Conservation (phyloP, 2,888 invertebrate species). For the Drosophila setosimentum region DNA sequence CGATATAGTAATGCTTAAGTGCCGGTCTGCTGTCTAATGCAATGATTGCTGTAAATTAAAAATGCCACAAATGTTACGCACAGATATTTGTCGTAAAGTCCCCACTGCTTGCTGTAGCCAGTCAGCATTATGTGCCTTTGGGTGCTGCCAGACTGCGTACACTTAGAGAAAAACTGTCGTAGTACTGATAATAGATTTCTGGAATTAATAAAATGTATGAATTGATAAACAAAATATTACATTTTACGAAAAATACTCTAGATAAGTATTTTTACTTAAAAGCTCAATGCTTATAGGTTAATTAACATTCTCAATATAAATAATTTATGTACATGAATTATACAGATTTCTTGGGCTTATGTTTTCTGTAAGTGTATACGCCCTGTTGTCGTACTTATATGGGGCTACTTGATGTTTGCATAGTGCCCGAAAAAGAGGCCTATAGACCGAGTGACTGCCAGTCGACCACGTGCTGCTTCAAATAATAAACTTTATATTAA, state of each 20-base stretch:
- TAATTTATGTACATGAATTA: not conserved
- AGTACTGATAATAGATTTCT: no score
- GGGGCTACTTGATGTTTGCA: conserved; percentile 42
- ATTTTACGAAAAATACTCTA: not conserved
- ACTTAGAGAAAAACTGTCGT: conserved; percentile 2
- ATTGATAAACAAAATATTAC: not conserved
- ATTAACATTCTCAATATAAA: not conserved
- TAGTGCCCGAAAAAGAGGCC: conserved; percentile 53
- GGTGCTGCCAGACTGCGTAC: conserved; percentile 24
- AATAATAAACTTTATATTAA: conserved; percentile 86
- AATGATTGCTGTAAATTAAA: conserved; percentile 77
- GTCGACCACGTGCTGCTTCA: conserved; percentile 85
- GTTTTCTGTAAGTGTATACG: conserved; percentile 11
- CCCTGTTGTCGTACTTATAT: conserved; percentile 22
- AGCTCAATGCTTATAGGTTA: not conserved
- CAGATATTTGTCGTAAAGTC: conserved; percentile 66
- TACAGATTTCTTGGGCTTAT: not conserved
- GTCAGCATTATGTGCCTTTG: conserved; percentile 53
- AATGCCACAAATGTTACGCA: conserved; percentile 80
- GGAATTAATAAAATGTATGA: not conserved
- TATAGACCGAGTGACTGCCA: conserved; percentile 41
- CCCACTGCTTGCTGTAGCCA: conserved; percentile 61
- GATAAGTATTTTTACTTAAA: not conserved
- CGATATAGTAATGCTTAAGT: conserved; percentile 77
- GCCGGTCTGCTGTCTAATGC: conserved; percentile 64